phyloP scores from a whole-genome alignment of 2,113 vertebrate species.

The Sardina pilchardus region DNA sequence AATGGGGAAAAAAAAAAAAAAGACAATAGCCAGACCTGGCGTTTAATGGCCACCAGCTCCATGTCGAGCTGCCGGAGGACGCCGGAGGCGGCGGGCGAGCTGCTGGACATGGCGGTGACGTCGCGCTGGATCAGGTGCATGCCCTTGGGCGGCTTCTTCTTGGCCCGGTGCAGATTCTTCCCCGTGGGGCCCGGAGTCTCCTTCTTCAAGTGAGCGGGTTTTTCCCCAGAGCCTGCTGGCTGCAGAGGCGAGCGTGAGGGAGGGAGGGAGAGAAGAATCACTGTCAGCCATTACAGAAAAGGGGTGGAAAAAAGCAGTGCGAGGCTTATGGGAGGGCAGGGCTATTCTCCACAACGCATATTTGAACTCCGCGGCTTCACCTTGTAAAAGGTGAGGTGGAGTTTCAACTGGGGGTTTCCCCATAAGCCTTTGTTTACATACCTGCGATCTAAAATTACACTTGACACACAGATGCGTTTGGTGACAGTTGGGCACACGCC shows the following conservation, averaged over 20 bases:
- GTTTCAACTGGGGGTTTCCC: background rate
- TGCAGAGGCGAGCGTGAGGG: background rate
- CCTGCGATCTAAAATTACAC: background rate
- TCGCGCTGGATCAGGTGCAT: conserved; percentile 94
- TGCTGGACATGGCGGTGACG: conserved; percentile 85
- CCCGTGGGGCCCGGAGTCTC: conserved; percentile 81
- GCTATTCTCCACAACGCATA: background rate
- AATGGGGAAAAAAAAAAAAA: background rate
- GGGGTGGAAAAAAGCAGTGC: background rate
- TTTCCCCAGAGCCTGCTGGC: conserved; percentile 62
- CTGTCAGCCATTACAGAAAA: background rate
- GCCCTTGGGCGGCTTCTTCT: conserved; percentile 93
- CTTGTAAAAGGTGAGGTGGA: background rate
- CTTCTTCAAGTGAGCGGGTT: conserved; percentile 80
- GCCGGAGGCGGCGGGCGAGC: conserved; percentile 79
- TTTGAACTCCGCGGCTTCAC: background rate
- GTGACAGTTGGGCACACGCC: background rate
- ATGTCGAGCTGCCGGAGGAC: conserved; percentile 89
- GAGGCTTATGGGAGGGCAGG: background rate
- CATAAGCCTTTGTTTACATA: background rate
- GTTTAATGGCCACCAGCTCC: conserved; percentile 90
- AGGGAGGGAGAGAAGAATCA: background rate
- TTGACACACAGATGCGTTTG: background rate
- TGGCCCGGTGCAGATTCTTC: conserved; percentile 82
- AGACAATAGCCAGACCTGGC: conserved; percentile 76